Conservation (phyloP, 2,888 invertebrate species). For the Phaonia tiefii region DNA sequence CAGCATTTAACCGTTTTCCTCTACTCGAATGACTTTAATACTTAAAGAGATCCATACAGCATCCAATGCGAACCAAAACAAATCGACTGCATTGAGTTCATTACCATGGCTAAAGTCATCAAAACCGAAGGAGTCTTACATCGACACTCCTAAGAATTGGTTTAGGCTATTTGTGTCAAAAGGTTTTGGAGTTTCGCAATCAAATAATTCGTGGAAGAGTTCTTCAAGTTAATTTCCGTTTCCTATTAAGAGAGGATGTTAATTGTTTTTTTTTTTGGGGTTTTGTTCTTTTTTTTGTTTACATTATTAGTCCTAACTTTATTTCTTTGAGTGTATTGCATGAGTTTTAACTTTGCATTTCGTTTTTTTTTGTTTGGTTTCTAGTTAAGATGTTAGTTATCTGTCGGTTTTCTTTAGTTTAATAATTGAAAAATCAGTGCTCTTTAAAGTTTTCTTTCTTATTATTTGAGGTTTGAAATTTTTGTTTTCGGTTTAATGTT, state of each 20-base stretch:
- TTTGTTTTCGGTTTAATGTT: slow-evolving; percentile 52
- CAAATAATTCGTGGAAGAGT: slow-evolving; percentile 70
- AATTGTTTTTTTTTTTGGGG: slow-evolving; percentile 47
- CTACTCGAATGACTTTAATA: too few relatives aligned
- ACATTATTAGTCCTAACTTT: slow-evolving; percentile 64
- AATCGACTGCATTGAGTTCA: too few relatives aligned
- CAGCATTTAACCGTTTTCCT: too few relatives aligned
- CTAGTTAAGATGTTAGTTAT: slow-evolving; percentile 24
- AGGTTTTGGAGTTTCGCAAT: too few relatives aligned
- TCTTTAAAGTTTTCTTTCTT: slow-evolving; percentile 63
- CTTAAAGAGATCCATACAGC: too few relatives aligned
- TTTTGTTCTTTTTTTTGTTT: slow-evolving; percentile 51
- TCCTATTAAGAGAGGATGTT: not conserved
- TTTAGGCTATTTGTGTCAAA: too few relatives aligned
- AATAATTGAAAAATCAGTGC: slow-evolving; percentile 69
- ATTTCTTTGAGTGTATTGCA: slow-evolving; percentile 66
- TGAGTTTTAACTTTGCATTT: slow-evolving; percentile 59
- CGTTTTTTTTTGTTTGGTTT: slow-evolving; percentile 43
- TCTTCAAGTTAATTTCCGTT: slow-evolving; percentile 45
- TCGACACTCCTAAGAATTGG: too few relatives aligned
- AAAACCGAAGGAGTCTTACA: too few relatives aligned
- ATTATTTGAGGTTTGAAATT: slow-evolving; percentile 62
- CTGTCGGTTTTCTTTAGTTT: slow-evolving; percentile 59
- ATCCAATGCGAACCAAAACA: too few relatives aligned
- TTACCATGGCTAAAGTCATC: too few relatives aligned